Evolutionary conservation across 2,888 invertebrate species (phyloP), one percentile per base, ranked within the genome.

Genomic region (Halictus quadricinctus): DNA sequence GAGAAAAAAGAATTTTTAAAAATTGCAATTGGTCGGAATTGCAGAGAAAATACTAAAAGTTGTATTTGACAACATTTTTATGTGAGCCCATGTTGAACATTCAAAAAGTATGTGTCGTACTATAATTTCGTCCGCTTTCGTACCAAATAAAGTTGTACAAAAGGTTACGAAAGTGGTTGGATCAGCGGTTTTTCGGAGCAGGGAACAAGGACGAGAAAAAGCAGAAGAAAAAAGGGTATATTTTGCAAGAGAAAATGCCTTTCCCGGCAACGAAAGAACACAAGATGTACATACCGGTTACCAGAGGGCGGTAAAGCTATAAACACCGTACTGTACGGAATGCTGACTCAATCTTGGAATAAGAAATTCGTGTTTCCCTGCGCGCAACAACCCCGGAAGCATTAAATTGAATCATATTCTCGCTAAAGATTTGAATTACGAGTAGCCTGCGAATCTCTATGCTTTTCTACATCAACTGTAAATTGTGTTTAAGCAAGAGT

Each of bases 301-400:
- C 72, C 46, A 50, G 29, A n/a, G 75, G 77, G 60, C 25, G 88
- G 87, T 70, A 81, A 81, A 75, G 69, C 77, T 72, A 88, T 89
- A 82, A 85, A 87, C 80, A 84, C 79, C 72, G 84, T 84, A 85
- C 77, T 81, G 72, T 75, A 86, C 70, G 82, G 72, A 85, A 80
- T 69, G 82, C 84, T 88, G 85, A 89, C 76, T 81, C 85, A 83
- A 89, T 85, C 78, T 85, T 80, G 75, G 54, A 36, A 66, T 69
- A 46, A 85, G 73, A 83, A 83, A 80, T 50, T 79, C 48, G 58
- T 54, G 64, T 85, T 77, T 86, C 48, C 74, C 82, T 81, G 83
- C 85, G 77, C 76, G 76, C 83, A 74, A 78, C 66, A 77, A 46
- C 60, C 79, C 73, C 50, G 36, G 73, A 81, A 64, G 85, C 66